Evolutionary conservation across 2,113 vertebrate species (phyloP).

Genomic region (Condylura cristata): DNA sequence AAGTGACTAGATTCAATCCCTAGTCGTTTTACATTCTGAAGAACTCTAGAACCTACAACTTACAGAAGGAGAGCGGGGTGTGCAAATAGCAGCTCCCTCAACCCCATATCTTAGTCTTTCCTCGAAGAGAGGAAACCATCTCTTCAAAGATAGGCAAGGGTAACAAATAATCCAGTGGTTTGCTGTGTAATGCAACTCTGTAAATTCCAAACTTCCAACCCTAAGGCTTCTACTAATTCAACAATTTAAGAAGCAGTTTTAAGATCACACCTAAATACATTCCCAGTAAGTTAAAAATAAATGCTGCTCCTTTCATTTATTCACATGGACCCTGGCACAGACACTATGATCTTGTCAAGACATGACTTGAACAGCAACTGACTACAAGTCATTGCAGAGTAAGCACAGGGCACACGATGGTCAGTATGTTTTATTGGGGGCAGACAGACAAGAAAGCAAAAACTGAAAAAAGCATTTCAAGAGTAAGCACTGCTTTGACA

Average conservation of each 20-base stretch:
- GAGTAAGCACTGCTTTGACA: neutral
- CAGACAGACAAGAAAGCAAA: neutral
- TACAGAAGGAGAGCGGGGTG: fast-evolving
- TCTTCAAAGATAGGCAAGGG: neutral
- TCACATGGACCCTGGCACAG: neutral
- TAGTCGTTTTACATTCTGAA: neutral
- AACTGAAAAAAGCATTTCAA: neutral
- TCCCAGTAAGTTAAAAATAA: neutral
- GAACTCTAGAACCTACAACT: neutral
- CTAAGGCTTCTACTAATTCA: neutral
- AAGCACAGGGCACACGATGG: neutral
- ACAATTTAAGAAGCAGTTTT: neutral
- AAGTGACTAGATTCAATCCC: neutral
- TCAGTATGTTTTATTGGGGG: neutral
- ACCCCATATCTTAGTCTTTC: neutral
- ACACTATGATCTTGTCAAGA: neutral
- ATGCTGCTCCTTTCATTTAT: neutral
- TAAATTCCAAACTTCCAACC: neutral
- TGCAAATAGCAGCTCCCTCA: neutral
- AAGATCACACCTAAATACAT: neutral
- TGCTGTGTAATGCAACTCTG: neutral
- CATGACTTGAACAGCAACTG: neutral
- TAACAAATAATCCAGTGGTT: neutral
- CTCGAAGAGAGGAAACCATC: neutral
- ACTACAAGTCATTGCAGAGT: neutral